Conservation (phyloP, 2,113 vertebrate genomes). For the Ibidorhyncha struthersii region DNA sequence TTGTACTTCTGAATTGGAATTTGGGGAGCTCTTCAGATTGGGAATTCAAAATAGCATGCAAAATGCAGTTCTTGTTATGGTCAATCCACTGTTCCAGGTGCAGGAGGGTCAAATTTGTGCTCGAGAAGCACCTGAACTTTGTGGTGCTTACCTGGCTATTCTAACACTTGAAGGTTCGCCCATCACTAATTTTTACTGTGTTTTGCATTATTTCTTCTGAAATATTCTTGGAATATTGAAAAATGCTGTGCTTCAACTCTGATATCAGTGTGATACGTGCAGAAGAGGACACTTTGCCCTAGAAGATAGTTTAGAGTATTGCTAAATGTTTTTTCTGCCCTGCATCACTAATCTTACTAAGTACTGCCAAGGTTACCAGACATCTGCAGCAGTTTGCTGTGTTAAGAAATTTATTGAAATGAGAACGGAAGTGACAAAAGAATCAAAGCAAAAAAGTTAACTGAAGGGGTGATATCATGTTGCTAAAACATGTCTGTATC, state of each 20-base stretch:
- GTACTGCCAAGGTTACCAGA: not conserved
- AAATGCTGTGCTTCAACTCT: constrained; percentile 6
- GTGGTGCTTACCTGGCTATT: not conserved
- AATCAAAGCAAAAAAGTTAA: not conserved
- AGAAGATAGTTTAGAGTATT: not conserved
- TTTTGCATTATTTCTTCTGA: not conserved
- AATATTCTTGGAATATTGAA: not conserved
- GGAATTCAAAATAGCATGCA: not conserved
- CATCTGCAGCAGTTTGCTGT: not conserved
- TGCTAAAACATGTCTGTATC: not conserved
- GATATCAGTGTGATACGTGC: not conserved
- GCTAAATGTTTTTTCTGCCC: not conserved
- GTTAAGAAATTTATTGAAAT: not conserved
- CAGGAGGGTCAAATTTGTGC: not conserved
- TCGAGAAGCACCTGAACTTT: not conserved
- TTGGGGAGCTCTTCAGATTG: not conserved
- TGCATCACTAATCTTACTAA: not conserved
- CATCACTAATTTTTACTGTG: constrained; percentile 54
- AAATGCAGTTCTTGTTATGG: not conserved
- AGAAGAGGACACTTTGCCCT: not conserved
- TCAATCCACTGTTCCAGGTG: not conserved
- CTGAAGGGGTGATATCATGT: not conserved
- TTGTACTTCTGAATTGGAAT: not conserved
- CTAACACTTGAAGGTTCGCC: constrained; percentile 45
- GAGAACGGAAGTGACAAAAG: not conserved